Percentiles rank a stretch among this genome's conserved stretches.
These are phyloP conservation scores for Himalopsyche japonica DNA, from an alignment of 2,888 invertebrate species.

Conservation along the genomic window DNA sequence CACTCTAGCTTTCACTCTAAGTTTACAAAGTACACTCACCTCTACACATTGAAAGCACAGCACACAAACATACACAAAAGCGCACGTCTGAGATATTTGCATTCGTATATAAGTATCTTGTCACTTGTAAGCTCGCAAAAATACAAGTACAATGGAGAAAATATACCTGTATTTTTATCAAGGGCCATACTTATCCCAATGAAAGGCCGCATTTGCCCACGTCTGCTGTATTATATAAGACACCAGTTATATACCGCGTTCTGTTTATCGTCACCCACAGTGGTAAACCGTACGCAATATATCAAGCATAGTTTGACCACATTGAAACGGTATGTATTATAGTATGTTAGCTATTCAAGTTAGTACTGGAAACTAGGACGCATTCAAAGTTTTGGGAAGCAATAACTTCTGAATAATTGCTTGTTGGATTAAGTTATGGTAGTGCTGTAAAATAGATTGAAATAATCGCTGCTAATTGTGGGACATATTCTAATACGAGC, in stretches of 20 bases:
- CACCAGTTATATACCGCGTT: background rate
- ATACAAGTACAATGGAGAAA: too few relatives aligned
- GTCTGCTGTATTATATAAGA: too few relatives aligned
- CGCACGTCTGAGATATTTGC: too few relatives aligned
- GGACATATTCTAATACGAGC: background rate
- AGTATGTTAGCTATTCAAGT: background rate
- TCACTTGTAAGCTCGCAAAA: too few relatives aligned
- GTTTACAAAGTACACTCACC: too few relatives aligned
- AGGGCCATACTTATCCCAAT: too few relatives aligned
- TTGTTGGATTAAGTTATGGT: background rate
- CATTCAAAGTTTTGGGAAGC: slow-evolving; percentile 5
- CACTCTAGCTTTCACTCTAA: too few relatives aligned
- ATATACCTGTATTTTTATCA: too few relatives aligned
- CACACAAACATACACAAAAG: too few relatives aligned
- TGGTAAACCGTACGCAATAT: slow-evolving; percentile 13
- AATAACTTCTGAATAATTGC: background rate
- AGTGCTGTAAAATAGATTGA: background rate
- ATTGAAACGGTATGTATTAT: background rate
- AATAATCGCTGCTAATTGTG: background rate
- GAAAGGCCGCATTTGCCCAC: too few relatives aligned
- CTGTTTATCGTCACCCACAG: background rate
- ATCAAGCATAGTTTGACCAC: slow-evolving; percentile 5
- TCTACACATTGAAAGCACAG: too few relatives aligned
- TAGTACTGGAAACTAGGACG: background rate
- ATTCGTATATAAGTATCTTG: too few relatives aligned